phyloP scores from a whole-genome alignment of 1,140 invertebrate genomes.

The Drosophila bifasciata region DNA sequence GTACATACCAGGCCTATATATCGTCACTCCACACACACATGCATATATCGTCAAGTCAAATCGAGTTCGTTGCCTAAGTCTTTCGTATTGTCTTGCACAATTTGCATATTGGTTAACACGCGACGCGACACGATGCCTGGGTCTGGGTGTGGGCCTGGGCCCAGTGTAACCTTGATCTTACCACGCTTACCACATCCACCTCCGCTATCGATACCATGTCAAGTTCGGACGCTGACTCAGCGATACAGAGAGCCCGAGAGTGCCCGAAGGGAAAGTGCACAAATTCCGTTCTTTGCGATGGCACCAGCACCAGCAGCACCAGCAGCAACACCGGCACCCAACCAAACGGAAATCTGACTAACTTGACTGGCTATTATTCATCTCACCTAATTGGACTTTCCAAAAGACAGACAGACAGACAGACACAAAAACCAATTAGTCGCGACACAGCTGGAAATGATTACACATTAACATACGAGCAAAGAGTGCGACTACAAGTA shows the following conservation, averaged over 20 bases:
- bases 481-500: too few relatives aligned
- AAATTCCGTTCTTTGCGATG: slow-evolving; percentile 44
- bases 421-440: slow-evolving; percentile 68
- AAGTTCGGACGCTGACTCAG: slow-evolving; percentile 50
- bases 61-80: slow-evolving; percentile 51
- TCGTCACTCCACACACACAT: too few relatives aligned
- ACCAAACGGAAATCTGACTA: not conserved
- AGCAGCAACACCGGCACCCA: not conserved
- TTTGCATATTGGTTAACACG: slow-evolving; percentile 64
- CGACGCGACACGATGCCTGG: not conserved
- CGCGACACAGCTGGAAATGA: slow-evolving; percentile 31
- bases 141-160: too few relatives aligned
- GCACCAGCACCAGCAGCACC: slow-evolving; percentile 4
- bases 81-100: slow-evolving; percentile 60
- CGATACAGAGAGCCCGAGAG: too few relatives aligned
- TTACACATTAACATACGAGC: slow-evolving; percentile 50
- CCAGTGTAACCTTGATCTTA: slow-evolving; percentile 59
- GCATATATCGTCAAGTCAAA: slow-evolving; percentile 41
- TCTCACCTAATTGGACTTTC: slow-evolving; percentile 70
- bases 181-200: not conserved
- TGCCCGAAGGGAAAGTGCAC: slow-evolving; percentile 48
- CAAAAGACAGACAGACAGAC: slow-evolving; percentile 68
- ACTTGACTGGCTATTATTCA: slow-evolving; percentile 15
- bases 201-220: slow-evolving; percentile 58
- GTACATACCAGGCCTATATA: too few relatives aligned